Evolutionary conservation across 2,888 invertebrate species (phyloP).

Genomic region (Catonia carolina): DNA sequence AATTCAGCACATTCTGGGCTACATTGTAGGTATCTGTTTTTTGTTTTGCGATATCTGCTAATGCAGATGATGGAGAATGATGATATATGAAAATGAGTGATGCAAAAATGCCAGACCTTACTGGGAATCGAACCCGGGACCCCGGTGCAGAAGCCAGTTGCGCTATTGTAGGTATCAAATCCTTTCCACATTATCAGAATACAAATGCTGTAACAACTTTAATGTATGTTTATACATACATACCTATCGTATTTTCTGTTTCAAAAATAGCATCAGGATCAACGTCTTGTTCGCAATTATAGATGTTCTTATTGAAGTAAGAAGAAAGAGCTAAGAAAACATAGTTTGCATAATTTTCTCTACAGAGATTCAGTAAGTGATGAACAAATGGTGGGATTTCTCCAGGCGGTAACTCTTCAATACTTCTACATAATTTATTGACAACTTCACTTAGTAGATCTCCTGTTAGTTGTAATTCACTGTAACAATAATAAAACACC

Average conservation of each 20-base stretch:
- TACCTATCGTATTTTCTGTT: conserved; percentile 25
- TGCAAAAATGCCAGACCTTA: too few relatives aligned
- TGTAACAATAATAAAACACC: conserved; percentile 38
- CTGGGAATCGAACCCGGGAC: too few relatives aligned
- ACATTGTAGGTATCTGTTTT: too few relatives aligned
- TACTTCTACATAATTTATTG: conserved; percentile 53
- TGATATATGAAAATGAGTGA: too few relatives aligned
- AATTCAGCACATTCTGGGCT: too few relatives aligned
- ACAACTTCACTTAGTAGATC: conserved; percentile 55
- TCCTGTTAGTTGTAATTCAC: conserved; percentile 53
- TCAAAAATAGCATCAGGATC: conserved; percentile 5
- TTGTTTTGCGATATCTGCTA: too few relatives aligned
- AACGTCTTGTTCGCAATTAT: conserved; percentile 26
- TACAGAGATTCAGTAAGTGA: conserved; percentile 56
- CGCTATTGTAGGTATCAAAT: too few relatives aligned
- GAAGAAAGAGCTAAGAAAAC: conserved; percentile 47
- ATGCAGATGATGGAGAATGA: too few relatives aligned
- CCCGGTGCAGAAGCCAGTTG: too few relatives aligned
- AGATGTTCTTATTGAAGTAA: conserved; percentile 43
- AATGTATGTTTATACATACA: background rate
- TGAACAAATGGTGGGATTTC: conserved; percentile 60
- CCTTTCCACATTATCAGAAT: too few relatives aligned
- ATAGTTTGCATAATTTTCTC: conserved; percentile 43
- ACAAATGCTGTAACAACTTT: background rate
- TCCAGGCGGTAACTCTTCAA: conserved; percentile 52